phyloP scores from a whole-genome alignment of 2,888 invertebrate genomes.

The Lysandra bellargus region DNA sequence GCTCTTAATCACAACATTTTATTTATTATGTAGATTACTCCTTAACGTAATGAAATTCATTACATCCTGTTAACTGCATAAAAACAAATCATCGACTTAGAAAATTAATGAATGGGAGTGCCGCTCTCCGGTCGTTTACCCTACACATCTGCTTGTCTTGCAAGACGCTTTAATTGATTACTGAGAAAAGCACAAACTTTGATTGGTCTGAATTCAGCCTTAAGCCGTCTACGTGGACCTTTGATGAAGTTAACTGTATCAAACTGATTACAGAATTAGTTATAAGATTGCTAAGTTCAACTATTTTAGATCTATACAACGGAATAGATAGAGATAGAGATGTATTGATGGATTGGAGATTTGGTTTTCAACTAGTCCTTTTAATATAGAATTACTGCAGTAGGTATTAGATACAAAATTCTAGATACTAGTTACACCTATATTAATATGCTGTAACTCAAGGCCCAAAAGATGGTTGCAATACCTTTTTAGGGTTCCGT shows the following conservation, averaged over 20 bases:
- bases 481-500: no score
- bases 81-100: constrained; percentile 8
- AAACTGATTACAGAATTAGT: constrained; percentile 36
- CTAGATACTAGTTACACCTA: no score
- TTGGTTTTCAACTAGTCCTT: not conserved
- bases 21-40: not conserved
- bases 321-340: not conserved
- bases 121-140: constrained; percentile 36
- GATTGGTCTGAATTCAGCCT: constrained; percentile 53
- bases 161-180: constrained; percentile 57
- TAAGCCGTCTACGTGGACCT: constrained; percentile 48
- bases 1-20: not conserved
- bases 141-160: constrained; percentile 45
- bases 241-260: constrained; percentile 37
- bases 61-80: not conserved
- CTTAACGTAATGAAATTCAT: not conserved
- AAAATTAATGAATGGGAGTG: constrained; percentile 10
- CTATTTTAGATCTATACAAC: not conserved
- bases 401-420: no score
- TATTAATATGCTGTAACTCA: no score
- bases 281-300: constrained; percentile 19
- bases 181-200: constrained; percentile 56
- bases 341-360: not conserved
- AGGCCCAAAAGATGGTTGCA: no score
- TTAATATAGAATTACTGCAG: not conserved